phyloP scores from a whole-genome alignment of 2,113 vertebrate species.

The Rynchops niger region DNA sequence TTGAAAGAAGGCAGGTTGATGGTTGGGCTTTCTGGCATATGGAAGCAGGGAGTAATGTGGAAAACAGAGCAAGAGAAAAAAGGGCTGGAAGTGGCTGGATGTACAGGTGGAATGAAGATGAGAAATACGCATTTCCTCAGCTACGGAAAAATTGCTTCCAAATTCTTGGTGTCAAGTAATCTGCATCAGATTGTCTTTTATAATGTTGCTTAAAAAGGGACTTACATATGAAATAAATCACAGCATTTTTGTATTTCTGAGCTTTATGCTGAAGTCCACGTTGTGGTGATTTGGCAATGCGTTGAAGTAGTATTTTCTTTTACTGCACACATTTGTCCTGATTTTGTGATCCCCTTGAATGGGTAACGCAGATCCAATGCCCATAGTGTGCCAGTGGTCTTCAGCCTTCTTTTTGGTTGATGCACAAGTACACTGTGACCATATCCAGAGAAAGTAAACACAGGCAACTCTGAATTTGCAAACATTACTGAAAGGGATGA shows the following conservation, averaged over 20 bases:
- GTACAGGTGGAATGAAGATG: not conserved
- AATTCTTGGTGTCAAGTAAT: not conserved
- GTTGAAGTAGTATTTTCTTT: not conserved
- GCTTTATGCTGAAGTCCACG: not conserved
- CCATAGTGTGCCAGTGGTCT: not conserved
- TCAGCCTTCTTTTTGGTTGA: not conserved
- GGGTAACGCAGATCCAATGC: rapidly evolving
- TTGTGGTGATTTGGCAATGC: not conserved
- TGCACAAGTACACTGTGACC: not conserved
- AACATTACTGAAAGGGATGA: not conserved
- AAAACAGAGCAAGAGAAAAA: not conserved
- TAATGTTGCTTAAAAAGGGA: not conserved
- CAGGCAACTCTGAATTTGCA: not conserved
- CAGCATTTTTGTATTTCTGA: not conserved
- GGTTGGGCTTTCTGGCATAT: not conserved
- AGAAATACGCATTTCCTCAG: not conserved
- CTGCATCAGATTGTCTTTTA: not conserved
- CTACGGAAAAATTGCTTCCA: not conserved
- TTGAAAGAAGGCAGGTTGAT: not conserved
- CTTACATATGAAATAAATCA: not conserved
- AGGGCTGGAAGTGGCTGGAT: not conserved
- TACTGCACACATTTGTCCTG: not conserved
- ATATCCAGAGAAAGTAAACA: not conserved
- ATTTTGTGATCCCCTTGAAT: not conserved
- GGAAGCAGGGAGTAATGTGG: not conserved